Percentiles rank a stretch among this genome's conserved stretches.
Conservation (phyloP, 2,888 invertebrate species). For the Glaucopsyche alexis region DNA sequence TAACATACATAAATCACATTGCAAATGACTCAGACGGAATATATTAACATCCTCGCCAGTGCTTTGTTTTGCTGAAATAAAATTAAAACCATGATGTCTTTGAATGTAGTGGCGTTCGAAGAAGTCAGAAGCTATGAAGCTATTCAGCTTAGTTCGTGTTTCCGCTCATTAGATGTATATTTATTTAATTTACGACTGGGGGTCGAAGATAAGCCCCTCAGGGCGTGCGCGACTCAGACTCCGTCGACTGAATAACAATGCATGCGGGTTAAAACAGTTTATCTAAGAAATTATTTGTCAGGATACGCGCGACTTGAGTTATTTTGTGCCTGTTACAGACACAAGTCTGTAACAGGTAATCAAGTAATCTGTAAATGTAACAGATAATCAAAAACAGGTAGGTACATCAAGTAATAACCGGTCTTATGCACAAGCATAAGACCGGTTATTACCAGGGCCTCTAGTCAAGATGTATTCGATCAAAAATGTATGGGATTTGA, state of each 20-base stretch:
- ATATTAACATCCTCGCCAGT: slow-evolving; percentile 32
- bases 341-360: too few relatives aligned
- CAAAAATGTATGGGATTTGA: too few relatives aligned
- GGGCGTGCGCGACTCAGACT: slow-evolving; percentile 70
- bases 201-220: slow-evolving; percentile 73
- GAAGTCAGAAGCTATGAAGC: slow-evolving; percentile 60
- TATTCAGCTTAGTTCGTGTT: slow-evolving; percentile 75
- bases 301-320: slow-evolving; percentile 32
- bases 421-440: too few relatives aligned
- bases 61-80: slow-evolving; percentile 32
- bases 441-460: too few relatives aligned
- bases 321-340: slow-evolving; percentile 33
- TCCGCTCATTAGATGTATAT: slow-evolving; percentile 79
- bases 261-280: slow-evolving; percentile 62
- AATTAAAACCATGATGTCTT: slow-evolving; percentile 35
- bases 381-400: too few relatives aligned
- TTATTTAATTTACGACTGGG: slow-evolving; percentile 79
- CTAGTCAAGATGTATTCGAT: too few relatives aligned
- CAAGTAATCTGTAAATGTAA: too few relatives aligned
- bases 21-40: slow-evolving; percentile 31
- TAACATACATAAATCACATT: slow-evolving; percentile 27
- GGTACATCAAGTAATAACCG: too few relatives aligned
- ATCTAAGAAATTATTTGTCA: slow-evolving; percentile 47
- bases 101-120: slow-evolving; percentile 31
- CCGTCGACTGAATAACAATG: slow-evolving; percentile 76